phyloP scores from a whole-genome alignment of 2,797 vertebrate genomes.

The Melanotaenia pygmaea region DNA sequence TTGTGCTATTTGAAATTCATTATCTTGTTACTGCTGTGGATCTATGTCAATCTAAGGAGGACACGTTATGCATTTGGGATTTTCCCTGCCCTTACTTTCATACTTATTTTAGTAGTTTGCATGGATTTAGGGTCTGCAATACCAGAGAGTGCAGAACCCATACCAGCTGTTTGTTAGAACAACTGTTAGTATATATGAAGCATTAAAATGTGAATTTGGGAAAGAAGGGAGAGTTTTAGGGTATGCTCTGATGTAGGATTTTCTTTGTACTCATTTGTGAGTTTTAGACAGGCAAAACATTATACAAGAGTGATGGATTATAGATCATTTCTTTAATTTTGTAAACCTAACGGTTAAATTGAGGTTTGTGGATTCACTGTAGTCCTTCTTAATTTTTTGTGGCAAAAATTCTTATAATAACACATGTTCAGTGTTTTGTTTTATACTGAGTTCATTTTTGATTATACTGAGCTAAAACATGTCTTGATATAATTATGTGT shows the following conservation, averaged over 20 bases:
- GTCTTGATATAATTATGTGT: too few relatives aligned
- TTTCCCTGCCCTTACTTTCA: background rate
- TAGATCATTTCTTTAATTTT: background rate
- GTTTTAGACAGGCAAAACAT: background rate
- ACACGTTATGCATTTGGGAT: constrained; percentile 1
- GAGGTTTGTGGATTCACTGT: background rate
- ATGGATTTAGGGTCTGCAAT: background rate
- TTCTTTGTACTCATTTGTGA: background rate
- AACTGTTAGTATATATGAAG: background rate
- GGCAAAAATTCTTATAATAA: background rate
- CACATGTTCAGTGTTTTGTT: background rate
- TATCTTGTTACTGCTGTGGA: background rate
- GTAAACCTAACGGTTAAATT: background rate
- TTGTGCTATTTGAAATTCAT: background rate
- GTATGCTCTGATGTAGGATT: background rate
- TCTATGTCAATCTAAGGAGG: background rate
- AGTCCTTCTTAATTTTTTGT: background rate
- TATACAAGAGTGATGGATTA: background rate
- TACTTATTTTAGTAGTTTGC: background rate
- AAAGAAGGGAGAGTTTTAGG: background rate
- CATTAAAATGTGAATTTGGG: background rate
- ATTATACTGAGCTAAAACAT: background rate
- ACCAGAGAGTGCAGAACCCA: background rate
- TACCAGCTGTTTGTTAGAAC: background rate
- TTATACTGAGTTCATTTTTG: background rate